phyloP scores from a whole-genome alignment of 2,888 invertebrate genomes.

The Archips crataeganus region DNA sequence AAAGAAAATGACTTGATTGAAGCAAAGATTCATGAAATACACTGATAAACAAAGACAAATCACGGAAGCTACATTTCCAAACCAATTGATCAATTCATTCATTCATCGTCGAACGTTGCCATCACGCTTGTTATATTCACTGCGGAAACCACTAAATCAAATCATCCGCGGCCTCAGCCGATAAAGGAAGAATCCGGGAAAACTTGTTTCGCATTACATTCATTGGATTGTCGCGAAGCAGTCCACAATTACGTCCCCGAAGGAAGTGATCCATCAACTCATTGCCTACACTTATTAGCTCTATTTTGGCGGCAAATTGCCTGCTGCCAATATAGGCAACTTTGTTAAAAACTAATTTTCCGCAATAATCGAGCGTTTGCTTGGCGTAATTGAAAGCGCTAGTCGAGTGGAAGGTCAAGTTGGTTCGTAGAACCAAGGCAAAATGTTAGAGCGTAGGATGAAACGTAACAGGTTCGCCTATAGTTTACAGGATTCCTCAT shows the following conservation, averaged over 20 bases:
- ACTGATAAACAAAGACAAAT: neutral
- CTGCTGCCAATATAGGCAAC: conserved; percentile 55
- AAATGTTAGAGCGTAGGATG: conserved; percentile 2
- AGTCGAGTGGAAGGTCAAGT: conserved; percentile 29
- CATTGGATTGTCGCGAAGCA: conserved; percentile 20
- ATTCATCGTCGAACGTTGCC: neutral
- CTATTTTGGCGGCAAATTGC: conserved; percentile 60
- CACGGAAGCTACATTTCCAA: conserved; percentile 2
- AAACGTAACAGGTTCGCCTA: neutral
- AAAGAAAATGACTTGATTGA: neutral
- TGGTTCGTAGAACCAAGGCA: conserved; percentile 7
- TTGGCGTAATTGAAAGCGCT: conserved; percentile 42
- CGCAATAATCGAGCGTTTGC: conserved; percentile 54
- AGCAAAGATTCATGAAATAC: neutral
- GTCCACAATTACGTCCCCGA: conserved; percentile 46
- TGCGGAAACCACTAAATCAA: conserved; percentile 23
- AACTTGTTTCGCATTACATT: conserved; percentile 34
- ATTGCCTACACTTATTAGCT: conserved; percentile 52
- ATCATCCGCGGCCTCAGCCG: conserved; percentile 19
- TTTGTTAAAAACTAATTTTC: conserved; percentile 66
- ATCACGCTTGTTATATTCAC: neutral
- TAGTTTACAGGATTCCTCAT: neutral
- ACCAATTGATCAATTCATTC: conserved; percentile 4
- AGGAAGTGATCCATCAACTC: conserved; percentile 62
- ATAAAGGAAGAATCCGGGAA: conserved; percentile 25